A percentile compares a stretch with the other conserved stretches of the same genome.
Evolutionary conservation across 2,113 vertebrate genomes (phyloP).

Genomic region (Corvus cornix): DNA sequence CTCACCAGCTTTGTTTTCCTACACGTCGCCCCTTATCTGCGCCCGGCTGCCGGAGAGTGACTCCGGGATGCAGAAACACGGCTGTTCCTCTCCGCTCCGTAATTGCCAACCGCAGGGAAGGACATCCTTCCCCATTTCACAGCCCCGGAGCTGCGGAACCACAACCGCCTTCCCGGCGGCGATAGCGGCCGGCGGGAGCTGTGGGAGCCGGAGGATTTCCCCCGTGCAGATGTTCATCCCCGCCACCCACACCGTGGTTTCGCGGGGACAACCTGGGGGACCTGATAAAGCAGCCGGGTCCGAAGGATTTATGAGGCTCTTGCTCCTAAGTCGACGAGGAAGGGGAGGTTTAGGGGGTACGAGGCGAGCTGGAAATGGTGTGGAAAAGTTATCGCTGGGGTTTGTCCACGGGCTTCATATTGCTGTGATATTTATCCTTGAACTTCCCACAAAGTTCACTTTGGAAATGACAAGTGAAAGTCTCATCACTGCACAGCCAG

Average conservation of each 20-base stretch:
- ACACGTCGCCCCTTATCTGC: background rate
- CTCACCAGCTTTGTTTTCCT: background rate
- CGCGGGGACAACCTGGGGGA: background rate
- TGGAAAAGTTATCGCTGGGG: background rate
- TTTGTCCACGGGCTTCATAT: background rate
- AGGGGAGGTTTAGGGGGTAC: background rate
- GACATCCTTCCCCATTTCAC: slow-evolving; percentile 57
- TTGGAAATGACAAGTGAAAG: background rate
- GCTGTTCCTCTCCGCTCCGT: slow-evolving; percentile 23
- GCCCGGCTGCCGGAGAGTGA: background rate
- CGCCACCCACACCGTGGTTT: background rate
- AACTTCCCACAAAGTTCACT: background rate
- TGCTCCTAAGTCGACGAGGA: background rate
- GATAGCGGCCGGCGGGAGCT: background rate
- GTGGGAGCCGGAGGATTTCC: background rate
- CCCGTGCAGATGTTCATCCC: background rate
- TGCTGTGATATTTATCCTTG: background rate
- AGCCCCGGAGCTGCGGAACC: slow-evolving; percentile 29
- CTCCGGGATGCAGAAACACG: background rate
- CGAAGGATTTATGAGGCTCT: background rate
- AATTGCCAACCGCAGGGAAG: slow-evolving; percentile 50
- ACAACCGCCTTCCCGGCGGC: slow-evolving; percentile 35
- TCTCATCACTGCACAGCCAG: background rate
- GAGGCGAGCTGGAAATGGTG: rapidly evolving
- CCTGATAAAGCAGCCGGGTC: background rate